Conservation (phyloP, 1,140 invertebrate species). For the Cephus cinctus region DNA sequence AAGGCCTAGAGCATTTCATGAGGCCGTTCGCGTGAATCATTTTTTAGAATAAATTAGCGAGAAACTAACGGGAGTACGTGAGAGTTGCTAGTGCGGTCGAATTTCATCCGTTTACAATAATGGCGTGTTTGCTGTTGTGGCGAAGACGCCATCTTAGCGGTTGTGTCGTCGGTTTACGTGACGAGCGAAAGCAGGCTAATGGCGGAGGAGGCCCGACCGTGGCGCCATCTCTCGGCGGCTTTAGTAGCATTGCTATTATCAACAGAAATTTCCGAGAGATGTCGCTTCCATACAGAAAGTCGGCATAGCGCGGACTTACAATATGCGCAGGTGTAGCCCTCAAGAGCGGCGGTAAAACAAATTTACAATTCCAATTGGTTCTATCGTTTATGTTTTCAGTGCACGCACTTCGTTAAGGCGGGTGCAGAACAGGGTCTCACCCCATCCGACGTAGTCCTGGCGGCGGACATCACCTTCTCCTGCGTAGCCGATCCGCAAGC, state of each 20-base stretch:
- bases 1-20: too few species aligned
- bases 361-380: too few species aligned
- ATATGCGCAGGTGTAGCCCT: too few species aligned
- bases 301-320: too few species aligned
- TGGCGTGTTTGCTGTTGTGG: slow-evolving; percentile 52
- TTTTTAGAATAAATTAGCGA: too few species aligned
- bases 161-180: slow-evolving; percentile 17
- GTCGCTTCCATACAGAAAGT: too few species aligned
- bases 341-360: too few species aligned
- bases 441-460: slow-evolving; percentile 87
- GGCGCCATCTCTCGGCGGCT: slow-evolving; percentile 30
- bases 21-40: too few species aligned
- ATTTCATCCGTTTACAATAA: too few species aligned
- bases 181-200: slow-evolving; percentile 15
- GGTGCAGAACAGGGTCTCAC: slow-evolving; percentile 72
- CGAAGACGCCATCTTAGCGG: slow-evolving; percentile 17
- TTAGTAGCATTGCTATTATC: neutral
- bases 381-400: slow-evolving; percentile 59
- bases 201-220: slow-evolving; percentile 19
- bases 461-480: slow-evolving; percentile 92
- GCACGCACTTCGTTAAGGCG: slow-evolving; percentile 68
- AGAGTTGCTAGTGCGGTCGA: too few species aligned
- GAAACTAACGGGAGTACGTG: too few species aligned
- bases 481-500: slow-evolving; percentile 92
- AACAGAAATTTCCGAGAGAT: slow-evolving; percentile 16